Base-by-base conservation (phyloP, 2,888 invertebrate genomes). In the Listrodromus nycthemerus region DNA sequence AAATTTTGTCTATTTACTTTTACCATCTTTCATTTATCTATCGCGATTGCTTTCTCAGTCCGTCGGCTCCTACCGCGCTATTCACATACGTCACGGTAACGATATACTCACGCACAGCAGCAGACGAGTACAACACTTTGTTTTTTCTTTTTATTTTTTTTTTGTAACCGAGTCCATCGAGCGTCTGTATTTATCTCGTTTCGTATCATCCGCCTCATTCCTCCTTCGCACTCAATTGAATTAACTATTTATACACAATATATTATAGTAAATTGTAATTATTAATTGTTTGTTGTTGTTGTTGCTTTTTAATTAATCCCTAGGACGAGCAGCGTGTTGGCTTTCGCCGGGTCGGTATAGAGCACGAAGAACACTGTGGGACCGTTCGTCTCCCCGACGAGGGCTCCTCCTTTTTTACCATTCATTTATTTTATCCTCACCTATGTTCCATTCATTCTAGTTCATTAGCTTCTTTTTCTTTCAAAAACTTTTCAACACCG, bases 241-340 rank as follows among this genome's bases (percentile, higher is more conserved):
- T 93, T 93, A 93, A 91, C 92, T 93, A 93, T 92, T 92, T 93
- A 93, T 93, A 92, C 92, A 91, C 92, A 93, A 93, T 93, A 92
- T 93, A 92, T 93, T 92, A 93, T 93, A 91, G 90, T 93, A 92
- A 92, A 93, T 91, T 91, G 91, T 92, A 91, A 90, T 92, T 89
- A 91, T 91, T 91, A 92, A 90, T 90, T 90, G 58, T 83, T 80
- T 67, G 48, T 65, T 71, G 73, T 82, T 75, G 52, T 80, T 80
- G 63, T 83, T 61, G 24, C 50, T 80, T 45, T 81, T 82, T 76
- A 82, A 83, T 84, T 83, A 70, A 86, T 85, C 55, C 50, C 83
- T 84, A 83, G 80, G 82, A 80, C 86, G 82, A 84, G 85, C 84
- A 69, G 81, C 78, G 48, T 69, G 63, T 66, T 83, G 73, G 83